These are phyloP conservation scores for Agrochola litura DNA, from an alignment of 2,888 invertebrate species.

Conservation along the genomic window DNA sequence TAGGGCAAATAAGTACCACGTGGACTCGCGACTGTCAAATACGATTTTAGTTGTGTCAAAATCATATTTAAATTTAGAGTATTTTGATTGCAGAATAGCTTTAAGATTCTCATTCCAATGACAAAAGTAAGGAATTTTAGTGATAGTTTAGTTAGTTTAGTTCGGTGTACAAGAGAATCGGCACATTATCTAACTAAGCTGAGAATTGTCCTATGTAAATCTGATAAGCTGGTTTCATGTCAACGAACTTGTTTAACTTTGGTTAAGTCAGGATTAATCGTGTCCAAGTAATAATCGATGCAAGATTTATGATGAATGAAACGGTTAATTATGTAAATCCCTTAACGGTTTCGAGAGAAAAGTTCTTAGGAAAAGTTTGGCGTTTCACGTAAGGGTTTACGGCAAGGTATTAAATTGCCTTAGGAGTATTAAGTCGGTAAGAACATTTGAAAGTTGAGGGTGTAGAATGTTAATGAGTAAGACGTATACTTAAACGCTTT, in stretches of 20 bases:
- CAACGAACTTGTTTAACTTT: constrained; percentile 40
- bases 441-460: constrained; percentile 12
- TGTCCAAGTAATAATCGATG: constrained; percentile 44
- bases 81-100: too few species aligned
- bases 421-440: constrained; percentile 29
- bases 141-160: too few species aligned
- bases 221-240: constrained; percentile 19
- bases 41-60: too few species aligned
- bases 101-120: too few species aligned
- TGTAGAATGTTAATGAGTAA: constrained; percentile 9
- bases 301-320: constrained; percentile 35
- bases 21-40: too few species aligned
- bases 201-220: constrained; percentile 19
- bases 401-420: constrained; percentile 28
- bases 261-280: constrained; percentile 44
- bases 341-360: constrained; percentile 36
- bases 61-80: too few species aligned
- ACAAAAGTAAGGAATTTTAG: too few species aligned
- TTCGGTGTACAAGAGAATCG: too few species aligned
- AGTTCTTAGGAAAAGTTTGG: constrained; percentile 43
- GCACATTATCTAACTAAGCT: neutral
- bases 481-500: neutral
- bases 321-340: constrained; percentile 32
- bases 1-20: too few species aligned
- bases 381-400: constrained; percentile 19